Base-by-base conservation (phyloP, 2,797 vertebrate genomes). In the Myripristis jacobus region DNA sequence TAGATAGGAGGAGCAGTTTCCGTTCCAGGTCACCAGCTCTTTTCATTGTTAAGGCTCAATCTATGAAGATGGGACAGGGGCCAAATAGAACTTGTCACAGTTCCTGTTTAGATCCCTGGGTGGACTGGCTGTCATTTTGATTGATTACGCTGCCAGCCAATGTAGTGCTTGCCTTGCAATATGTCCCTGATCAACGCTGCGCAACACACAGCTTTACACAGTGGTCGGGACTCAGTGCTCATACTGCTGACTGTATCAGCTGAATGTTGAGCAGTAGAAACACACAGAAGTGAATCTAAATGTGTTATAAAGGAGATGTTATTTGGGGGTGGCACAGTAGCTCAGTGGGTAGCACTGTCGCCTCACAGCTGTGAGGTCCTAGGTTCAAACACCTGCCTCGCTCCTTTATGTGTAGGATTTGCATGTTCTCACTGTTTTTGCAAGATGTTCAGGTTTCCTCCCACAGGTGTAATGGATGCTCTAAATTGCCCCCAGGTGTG, bases 71-170 rank as follows among this genome's bases (percentile, higher is more conserved):
- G 24, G 68, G 56, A 55, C 56, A 54, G 21, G 41, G 44, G 77
- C 84, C 87, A 84, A 86, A 82, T 73, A 64, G 73, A 83, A 73
- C 75, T 80, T 78, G 82, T 89, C 79, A 87, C 74, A 53, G 68
- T 78, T 75, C 46, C 76, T 55, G 74, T 73, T 86, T 66, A 64
- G 73, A 79, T 77, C 80, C 70, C 79, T 22, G 56, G 68, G 71
- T 82, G 77, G 46, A 73, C 67, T 8, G 51, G 44, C 65, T 91
- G 91, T 87, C 86, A 88, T 79, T 81, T 82, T 93, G 92, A 94
- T 88, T 89, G 91, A 94, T 92, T 86, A 79, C 75, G 66, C 80
- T 65, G 80, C 87, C 76, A 75, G 66, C 73, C 82, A 72, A 66
- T 85, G 78, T 41, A 85, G 74, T 80, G 84, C 86, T 92, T 81